Evolutionary conservation across 2,797 vertebrate genomes (phyloP), one percentile per base, ranked within the genome.

Genomic region (Phoebastria nigripes): DNA sequence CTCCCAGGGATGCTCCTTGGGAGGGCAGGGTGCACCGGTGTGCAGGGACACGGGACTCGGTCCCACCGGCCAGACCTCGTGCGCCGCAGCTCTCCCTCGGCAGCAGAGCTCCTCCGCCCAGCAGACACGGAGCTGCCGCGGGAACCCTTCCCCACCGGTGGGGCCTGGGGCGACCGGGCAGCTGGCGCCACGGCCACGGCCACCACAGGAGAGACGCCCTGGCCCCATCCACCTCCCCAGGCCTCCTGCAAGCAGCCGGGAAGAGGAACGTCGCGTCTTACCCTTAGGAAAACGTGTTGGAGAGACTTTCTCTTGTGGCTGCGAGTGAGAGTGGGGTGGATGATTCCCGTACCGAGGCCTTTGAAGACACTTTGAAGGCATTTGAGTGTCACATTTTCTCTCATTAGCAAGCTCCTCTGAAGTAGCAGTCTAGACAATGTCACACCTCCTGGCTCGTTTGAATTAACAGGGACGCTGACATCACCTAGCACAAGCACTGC

Each of bases 51-150:
- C 0, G 1, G 62, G 6, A 28, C 59, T 12, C 1, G 15, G 22
- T 12, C 20, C 49, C 63, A 8, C 21, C 4, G 0, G 56, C 29
- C 56, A 18, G 37, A 20, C 0, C n/a, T 26, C 1, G 0, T 0
- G n/a, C 2, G 1, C 9, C 15, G 1, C 33, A 37, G 89, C 54
- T 51, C 35, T 24, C 39, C 49, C 54, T 17, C 6, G 2, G 67
- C 59, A n/a, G 41, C 58, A 22, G 33, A 13, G 77, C 58, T 21
- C 8, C 18, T 2, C 44, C 44, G 85, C 67, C 51, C 15, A 3
- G 25, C 55, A 49, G 8, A 8, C 37, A 11, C 1, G 3, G 51
- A 39, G 82, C 11, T 4, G 10, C 63, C 6, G 14, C 0, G 0
- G 78, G 54, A 55, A 8, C 49, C 7, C 6, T 2, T 21, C 54